Evolutionary conservation across 2,113 vertebrate genomes (phyloP), one percentile per base, ranked within the genome.

Genomic region (Pleuronectes platessa): DNA sequence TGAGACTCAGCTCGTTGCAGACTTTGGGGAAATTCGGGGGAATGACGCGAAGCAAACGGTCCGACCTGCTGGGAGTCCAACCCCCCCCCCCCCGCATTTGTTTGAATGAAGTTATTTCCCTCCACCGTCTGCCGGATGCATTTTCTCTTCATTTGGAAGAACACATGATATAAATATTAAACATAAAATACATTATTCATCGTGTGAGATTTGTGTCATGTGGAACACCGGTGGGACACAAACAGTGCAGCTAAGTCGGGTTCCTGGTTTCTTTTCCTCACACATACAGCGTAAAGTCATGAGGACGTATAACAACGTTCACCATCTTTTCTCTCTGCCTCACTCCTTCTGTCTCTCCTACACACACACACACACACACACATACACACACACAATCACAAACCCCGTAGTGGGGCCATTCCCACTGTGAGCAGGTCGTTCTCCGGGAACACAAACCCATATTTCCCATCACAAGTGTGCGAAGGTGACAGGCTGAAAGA

Each of bases 361-460:
- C 47, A 51, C 47, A 20, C 26, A 67, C 71, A 78, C 51, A 66
- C n/a, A 72, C 47, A 49, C 45, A 49, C 26, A 67, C 71, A 78
- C 74, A 42, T 56, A 70, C 51, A 66, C 23, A 72, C 11, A 78
- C 74, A 42, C 63, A 70, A 47, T 61, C n/a, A 72, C 11, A 70
- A 4, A 24, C 61, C 68, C 72, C 55, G 18, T 5, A 47, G 47
- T 18, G 47, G 47, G 47, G 47, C 60, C 42, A 45, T 74, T 76
- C 73, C 56, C 56, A 40, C 71, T 77, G 85, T 74, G 71, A 76
- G 81, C 56, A 79, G 76, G 69, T 84, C 82, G 5, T 83, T 82
- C 79, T 37, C 10, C 12, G 61, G 68, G 66, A 65, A 61, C 68
- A 81, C 17, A 74, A 82, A 87, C 86, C 83, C 79, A 85, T 80